Conservation (phyloP, 1,140 invertebrate genomes). For the Battus philenor region DNA sequence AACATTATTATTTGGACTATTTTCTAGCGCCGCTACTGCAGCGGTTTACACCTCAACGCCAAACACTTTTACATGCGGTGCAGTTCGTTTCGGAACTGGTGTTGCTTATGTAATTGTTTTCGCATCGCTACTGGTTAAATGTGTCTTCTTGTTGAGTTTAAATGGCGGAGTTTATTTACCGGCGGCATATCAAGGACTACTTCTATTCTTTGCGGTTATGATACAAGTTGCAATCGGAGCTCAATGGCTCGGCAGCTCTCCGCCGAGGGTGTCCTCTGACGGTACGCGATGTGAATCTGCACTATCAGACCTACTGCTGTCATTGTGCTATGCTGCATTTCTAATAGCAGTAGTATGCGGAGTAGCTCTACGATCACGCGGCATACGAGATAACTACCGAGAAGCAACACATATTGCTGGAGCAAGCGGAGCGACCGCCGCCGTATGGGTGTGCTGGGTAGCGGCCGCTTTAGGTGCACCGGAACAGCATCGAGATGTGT, state of each 20-base stretch:
- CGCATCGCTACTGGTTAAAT: slow-evolving; percentile 93
- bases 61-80: slow-evolving; percentile 87
- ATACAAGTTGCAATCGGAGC: slow-evolving; percentile 92
- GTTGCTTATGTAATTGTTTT: slow-evolving; percentile 93
- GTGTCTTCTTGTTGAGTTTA: slow-evolving; percentile 93
- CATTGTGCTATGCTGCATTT: slow-evolving; percentile 88
- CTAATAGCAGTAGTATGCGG: slow-evolving; percentile 90
- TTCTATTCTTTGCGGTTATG: slow-evolving; percentile 92
- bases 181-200: slow-evolving; percentile 91
- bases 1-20: slow-evolving; percentile 90
- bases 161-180: slow-evolving; percentile 95
- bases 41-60: slow-evolving; percentile 88
- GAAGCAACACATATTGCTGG: slow-evolving; percentile 93
- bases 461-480: slow-evolving; percentile 84
- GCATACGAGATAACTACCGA: slow-evolving; percentile 94
- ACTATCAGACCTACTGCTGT: slow-evolving; percentile 83
- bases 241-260: slow-evolving; percentile 89
- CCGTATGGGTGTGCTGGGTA: slow-evolving; percentile 92
- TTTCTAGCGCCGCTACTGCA: slow-evolving; percentile 87
- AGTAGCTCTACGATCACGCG: slow-evolving; percentile 88
- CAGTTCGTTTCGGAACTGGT: slow-evolving; percentile 90
- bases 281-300: slow-evolving; percentile 79
- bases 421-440: slow-evolving; percentile 87
- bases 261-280: slow-evolving; percentile 74
- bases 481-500: slow-evolving; percentile 88